phyloP scores from a whole-genome alignment of 2,113 vertebrate species.

The Lepus americanus region DNA sequence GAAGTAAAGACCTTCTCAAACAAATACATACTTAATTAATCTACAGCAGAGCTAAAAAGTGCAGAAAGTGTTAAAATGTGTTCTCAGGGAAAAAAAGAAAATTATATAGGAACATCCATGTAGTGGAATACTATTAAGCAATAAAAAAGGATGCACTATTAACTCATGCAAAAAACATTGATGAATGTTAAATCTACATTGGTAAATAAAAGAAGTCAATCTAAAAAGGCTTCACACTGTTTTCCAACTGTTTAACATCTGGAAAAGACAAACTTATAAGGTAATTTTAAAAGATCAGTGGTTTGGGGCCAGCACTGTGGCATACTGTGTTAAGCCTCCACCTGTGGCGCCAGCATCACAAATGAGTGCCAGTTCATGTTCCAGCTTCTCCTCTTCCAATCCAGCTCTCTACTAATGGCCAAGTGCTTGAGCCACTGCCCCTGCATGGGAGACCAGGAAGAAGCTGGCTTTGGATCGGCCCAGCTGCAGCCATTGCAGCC shows the following conservation, averaged over 20 bases:
- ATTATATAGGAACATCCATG: neutral
- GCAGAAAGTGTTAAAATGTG: neutral
- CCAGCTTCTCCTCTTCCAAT: too few species aligned
- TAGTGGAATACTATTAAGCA: neutral
- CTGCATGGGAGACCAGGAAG: too few species aligned
- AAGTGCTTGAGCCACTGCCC: too few species aligned
- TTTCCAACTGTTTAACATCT: neutral
- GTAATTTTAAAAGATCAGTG: neutral
- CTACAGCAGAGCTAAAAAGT: neutral
- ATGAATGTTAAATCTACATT: neutral
- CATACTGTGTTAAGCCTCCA: too few species aligned
- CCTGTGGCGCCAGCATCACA: too few species aligned
- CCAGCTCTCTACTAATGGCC: too few species aligned
- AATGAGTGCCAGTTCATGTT: too few species aligned
- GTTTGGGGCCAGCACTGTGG: neutral
- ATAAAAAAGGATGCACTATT: neutral
- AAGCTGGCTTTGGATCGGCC: too few species aligned
- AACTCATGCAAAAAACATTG: neutral
- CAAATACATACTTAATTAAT: neutral
- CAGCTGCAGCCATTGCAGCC: too few species aligned
- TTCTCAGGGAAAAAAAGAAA: neutral
- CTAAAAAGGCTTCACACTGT: neutral
- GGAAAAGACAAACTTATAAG: neutral
- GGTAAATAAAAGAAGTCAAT: neutral
- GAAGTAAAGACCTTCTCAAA: neutral